phyloP scores from a whole-genome alignment of 2,113 vertebrate genomes.

The Thalassarche chlororhynchos region DNA sequence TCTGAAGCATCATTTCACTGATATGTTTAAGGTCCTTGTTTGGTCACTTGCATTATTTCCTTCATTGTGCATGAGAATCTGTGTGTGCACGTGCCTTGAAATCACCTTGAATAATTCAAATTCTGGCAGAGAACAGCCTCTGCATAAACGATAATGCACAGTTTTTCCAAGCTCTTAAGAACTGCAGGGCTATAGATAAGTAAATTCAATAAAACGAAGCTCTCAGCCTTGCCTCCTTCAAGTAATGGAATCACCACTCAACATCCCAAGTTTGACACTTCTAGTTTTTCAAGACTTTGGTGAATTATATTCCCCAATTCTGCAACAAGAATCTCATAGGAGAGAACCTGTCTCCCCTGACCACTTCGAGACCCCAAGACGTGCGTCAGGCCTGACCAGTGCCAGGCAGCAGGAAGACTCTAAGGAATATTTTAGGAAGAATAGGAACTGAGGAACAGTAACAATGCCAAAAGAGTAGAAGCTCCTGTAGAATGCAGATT shows the following conservation, averaged over 20 bases:
- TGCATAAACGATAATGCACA: neutral
- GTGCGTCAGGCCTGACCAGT: neutral
- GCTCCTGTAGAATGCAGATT: constrained; percentile 19
- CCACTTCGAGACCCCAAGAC: neutral
- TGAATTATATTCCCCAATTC: neutral
- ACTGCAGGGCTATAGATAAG: constrained; percentile 18
- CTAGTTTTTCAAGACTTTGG: constrained; percentile 2
- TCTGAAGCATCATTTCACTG: neutral
- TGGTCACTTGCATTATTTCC: neutral
- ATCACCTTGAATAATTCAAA: constrained; percentile 4
- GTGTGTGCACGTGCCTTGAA: neutral
- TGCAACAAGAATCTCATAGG: neutral
- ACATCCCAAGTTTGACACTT: neutral
- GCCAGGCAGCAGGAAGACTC: neutral
- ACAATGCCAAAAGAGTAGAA: neutral
- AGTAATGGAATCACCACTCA: constrained; percentile 35
- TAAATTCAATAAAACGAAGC: constrained; percentile 31
- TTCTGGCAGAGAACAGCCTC: neutral
- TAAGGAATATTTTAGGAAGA: neutral
- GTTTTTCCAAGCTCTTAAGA: constrained; percentile 1
- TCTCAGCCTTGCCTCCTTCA: constrained; percentile 5
- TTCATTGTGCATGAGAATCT: neutral
- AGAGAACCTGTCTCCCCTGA: neutral
- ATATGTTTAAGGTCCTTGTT: neutral
- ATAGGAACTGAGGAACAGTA: neutral